phyloP scores from a whole-genome alignment of 2,797 vertebrate species.

The Pteropus rufus region DNA sequence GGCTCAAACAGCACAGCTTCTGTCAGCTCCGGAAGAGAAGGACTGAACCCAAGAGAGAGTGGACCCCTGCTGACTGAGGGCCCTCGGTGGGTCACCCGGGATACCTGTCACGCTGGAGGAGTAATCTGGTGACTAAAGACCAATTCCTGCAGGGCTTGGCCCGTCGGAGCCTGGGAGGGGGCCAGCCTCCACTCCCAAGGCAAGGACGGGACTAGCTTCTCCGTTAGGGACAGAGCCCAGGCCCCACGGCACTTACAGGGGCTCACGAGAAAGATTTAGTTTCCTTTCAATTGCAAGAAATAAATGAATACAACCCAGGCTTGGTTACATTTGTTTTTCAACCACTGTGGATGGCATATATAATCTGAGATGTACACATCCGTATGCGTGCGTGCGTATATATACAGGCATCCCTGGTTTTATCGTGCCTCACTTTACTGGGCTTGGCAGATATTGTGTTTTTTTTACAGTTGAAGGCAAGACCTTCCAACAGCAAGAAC shows the following conservation, averaged over 20 bases:
- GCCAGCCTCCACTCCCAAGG: not conserved
- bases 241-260: accelerated
- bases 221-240: not conserved
- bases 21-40: not conserved
- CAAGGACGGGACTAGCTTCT: not conserved
- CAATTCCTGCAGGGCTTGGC: not conserved
- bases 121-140: not conserved
- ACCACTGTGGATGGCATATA: not conserved
- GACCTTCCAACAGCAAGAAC: not conserved
- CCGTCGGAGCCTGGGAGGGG: not conserved
- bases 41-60: too few relatives aligned
- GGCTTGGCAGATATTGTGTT: not conserved
- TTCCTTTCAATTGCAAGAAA: not conserved
- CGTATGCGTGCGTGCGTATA: not conserved
- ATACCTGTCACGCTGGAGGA: too few relatives aligned
- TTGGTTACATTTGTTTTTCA: not conserved
- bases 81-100: too few relatives aligned
- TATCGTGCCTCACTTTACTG: not conserved
- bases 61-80: accelerated
- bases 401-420: not conserved
- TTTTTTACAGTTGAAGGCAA: not conserved
- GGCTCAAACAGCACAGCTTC: not conserved
- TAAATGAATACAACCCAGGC: not conserved
- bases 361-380: too few relatives aligned
- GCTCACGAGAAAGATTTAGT: not conserved